Evolutionary conservation across 1,140 invertebrate species (phyloP).

Genomic region (Leptinotarsa undecemlineata): DNA sequence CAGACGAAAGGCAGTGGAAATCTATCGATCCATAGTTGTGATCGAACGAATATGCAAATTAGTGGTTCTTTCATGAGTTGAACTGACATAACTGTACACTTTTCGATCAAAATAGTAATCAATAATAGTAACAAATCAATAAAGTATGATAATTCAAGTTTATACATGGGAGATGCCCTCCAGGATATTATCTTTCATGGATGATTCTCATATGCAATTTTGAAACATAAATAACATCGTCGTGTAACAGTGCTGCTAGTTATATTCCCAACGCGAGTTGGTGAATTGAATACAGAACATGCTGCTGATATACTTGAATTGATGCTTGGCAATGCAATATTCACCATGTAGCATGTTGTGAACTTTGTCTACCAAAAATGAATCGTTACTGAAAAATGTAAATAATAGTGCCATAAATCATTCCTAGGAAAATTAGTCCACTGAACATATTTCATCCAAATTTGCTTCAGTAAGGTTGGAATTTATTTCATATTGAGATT

Average conservation of each 20-base stretch:
- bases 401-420: not conserved
- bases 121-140: too few species aligned
- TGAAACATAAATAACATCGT: not conserved
- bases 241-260: not conserved
- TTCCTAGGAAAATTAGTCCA: not conserved
- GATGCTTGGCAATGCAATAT: not conserved
- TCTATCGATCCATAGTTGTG: too few species aligned
- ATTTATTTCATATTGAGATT: too few species aligned
- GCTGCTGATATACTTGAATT: not conserved
- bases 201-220: not conserved
- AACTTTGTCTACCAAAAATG: not conserved
- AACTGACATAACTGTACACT: too few species aligned
- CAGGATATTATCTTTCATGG: not conserved
- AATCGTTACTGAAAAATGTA: not conserved
- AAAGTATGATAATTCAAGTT: too few species aligned
- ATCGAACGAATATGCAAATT: too few species aligned
- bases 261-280: not conserved
- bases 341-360: constrained; percentile 1
- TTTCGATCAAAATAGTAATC: too few species aligned
- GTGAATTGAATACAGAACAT: not conserved
- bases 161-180: not conserved
- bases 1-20: too few species aligned
- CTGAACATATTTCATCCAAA: not conserved
- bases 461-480: not conserved
- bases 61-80: too few species aligned